phyloP scores from a whole-genome alignment of 2,797 vertebrate genomes.

The Ataeniobius toweri region DNA sequence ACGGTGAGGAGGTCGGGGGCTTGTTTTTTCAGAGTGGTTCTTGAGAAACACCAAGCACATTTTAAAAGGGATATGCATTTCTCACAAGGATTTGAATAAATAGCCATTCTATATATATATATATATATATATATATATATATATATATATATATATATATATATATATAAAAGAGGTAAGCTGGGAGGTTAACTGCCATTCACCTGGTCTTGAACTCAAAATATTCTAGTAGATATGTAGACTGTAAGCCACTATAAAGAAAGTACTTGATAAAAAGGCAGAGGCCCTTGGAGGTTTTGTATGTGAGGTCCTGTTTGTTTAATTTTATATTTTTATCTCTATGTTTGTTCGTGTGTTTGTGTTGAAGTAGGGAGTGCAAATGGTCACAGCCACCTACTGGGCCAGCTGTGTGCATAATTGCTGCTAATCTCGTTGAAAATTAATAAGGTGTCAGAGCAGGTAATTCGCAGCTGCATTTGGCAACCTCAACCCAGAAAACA shows the following conservation, averaged over 20 bases:
- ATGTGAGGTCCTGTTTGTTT: slow-evolving; percentile 21
- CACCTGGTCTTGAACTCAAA: slow-evolving; percentile 50
- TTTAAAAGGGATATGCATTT: slow-evolving; percentile 77
- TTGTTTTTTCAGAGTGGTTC: slow-evolving; percentile 75
- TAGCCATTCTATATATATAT: slow-evolving; percentile 21
- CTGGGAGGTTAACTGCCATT: slow-evolving; percentile 30
- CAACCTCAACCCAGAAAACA: slow-evolving; percentile 73
- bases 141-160: no score
- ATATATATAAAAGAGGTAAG: no score
- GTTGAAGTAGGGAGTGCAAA: slow-evolving; percentile 35
- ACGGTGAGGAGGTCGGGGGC: slow-evolving; percentile 29
- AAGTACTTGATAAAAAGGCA: slow-evolving; percentile 48
- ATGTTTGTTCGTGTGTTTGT: not conserved
- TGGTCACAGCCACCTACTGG: slow-evolving; percentile 71
- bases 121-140: no score
- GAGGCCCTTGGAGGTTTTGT: slow-evolving; percentile 27
- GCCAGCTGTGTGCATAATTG: slow-evolving; percentile 55
- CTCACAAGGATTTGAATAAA: slow-evolving; percentile 72
- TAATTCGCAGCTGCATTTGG: slow-evolving; percentile 79
- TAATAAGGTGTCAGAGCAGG: slow-evolving; percentile 76
- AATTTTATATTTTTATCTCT: not conserved
- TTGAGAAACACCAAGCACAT: slow-evolving; percentile 75
- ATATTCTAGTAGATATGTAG: slow-evolving; percentile 41
- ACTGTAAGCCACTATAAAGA: slow-evolving; percentile 49
- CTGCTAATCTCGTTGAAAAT: slow-evolving; percentile 78